Evolutionary conservation across 2,797 vertebrate species (phyloP).

Genomic region (Anas acuta): DNA sequence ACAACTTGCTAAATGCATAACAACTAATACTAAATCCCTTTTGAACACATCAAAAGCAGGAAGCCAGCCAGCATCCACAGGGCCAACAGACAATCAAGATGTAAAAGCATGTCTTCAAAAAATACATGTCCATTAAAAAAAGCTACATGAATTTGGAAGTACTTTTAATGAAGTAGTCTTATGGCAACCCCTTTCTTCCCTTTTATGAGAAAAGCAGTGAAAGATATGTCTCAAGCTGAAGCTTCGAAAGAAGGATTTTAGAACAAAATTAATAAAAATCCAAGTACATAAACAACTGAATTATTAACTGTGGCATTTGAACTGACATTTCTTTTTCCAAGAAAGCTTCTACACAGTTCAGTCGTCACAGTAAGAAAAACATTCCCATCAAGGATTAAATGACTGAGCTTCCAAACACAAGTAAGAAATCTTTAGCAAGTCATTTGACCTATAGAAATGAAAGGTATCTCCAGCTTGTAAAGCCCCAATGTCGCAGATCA

Average conservation of each 20-base stretch:
- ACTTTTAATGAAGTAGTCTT: neutral
- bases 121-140: neutral
- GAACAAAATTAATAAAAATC: neutral
- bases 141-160: neutral
- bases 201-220: neutral
- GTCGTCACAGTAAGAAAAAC: neutral
- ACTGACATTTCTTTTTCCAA: neutral
- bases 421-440: neutral
- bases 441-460: neutral
- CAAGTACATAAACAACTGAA: neutral
- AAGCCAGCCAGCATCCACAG: neutral
- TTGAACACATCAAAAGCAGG: neutral
- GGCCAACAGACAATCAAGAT: neutral
- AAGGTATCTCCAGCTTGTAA: neutral
- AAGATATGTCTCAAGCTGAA: neutral
- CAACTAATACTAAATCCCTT: neutral
- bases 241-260: neutral
- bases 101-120: neutral
- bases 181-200: rapidly evolving
- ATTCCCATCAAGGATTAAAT: neutral
- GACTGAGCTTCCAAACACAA: neutral
- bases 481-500: neutral
- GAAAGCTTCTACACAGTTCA: neutral
- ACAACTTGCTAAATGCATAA: conserved; percentile 13
- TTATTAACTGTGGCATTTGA: neutral